Conservation (phyloP, 2,888 invertebrate genomes). For the Nycteola revayana region DNA sequence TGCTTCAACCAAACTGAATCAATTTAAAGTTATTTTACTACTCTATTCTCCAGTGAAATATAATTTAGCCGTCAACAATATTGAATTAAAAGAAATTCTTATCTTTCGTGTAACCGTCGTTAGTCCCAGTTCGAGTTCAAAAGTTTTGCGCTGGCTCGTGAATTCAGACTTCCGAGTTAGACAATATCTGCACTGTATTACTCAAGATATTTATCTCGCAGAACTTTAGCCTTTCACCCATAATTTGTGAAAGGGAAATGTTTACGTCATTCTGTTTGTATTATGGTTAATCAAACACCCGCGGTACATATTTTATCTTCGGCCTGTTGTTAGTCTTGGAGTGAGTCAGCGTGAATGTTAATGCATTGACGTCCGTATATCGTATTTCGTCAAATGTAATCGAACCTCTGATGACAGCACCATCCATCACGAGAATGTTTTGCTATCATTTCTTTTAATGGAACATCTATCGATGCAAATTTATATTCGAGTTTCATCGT, state of each 20-base stretch:
- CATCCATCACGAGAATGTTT: constrained; percentile 68
- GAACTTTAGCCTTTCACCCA: too few species aligned
- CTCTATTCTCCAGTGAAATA: constrained; percentile 25
- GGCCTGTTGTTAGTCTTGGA: constrained; percentile 34
- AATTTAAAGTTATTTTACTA: too few species aligned
- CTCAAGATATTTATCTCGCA: too few species aligned
- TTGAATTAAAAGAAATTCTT: constrained; percentile 47
- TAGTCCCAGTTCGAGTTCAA: constrained; percentile 42
- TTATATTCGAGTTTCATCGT: constrained; percentile 42
- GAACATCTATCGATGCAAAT: constrained; percentile 65
- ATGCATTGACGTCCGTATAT: constrained; percentile 70
- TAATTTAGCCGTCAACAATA: constrained; percentile 27
- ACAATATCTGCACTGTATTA: constrained; percentile 51
- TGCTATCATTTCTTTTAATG: constrained; percentile 55
- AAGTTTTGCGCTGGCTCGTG: constrained; percentile 45
- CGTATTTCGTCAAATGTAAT: constrained; percentile 70
- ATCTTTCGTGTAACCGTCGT: constrained; percentile 47
- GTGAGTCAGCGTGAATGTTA: constrained; percentile 71
- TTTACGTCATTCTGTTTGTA: constrained; percentile 27
- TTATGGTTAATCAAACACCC: constrained; percentile 35
- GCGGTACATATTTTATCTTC: constrained; percentile 41
- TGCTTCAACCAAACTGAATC: too few species aligned
- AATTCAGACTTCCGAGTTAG: constrained; percentile 43
- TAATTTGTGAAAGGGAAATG: constrained; percentile 22
- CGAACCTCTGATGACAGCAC: constrained; percentile 46